These are phyloP conservation scores for Ectropis grisescens DNA, from an alignment of 1,140 invertebrate genomes.

Conservation along the genomic window DNA sequence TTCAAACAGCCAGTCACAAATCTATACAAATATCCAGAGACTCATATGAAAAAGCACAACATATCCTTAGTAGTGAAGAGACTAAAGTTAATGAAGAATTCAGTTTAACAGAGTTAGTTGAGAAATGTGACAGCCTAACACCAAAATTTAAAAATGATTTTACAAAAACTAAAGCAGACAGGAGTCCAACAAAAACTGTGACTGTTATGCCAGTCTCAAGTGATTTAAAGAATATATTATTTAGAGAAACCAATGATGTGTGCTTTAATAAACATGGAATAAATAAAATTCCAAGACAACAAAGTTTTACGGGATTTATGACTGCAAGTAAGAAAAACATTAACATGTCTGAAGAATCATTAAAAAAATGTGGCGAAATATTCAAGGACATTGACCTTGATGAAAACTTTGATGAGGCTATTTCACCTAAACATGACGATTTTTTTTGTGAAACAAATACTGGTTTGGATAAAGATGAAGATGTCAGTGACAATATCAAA, in stretches of 20 bases:
- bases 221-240: neutral
- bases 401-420: slow-evolving; percentile 11
- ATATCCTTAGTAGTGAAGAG: slow-evolving; percentile 26
- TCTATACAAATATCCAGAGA: slow-evolving; percentile 43
- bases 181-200: too few species aligned
- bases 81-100: slow-evolving; percentile 8
- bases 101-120: slow-evolving; percentile 29
- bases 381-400: slow-evolving; percentile 23
- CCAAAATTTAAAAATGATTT: slow-evolving; percentile 1
- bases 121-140: slow-evolving; percentile 26
- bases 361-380: slow-evolving; percentile 20
- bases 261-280: too few species aligned
- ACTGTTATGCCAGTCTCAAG: too few species aligned
- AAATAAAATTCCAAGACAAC: neutral
- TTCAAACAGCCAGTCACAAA: slow-evolving; percentile 56
- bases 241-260: too few species aligned
- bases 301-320: slow-evolving; percentile 18
- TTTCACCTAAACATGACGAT: neutral
- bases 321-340: slow-evolving; percentile 30
- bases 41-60: slow-evolving; percentile 47
- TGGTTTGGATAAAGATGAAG: neutral
- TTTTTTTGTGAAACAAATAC: neutral
- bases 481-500: slow-evolving; percentile 9
- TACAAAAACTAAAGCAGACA: too few species aligned
- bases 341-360: slow-evolving; percentile 20